Base-by-base conservation (phyloP, 2,888 invertebrate genomes). In the Nasonia oneida region DNA sequence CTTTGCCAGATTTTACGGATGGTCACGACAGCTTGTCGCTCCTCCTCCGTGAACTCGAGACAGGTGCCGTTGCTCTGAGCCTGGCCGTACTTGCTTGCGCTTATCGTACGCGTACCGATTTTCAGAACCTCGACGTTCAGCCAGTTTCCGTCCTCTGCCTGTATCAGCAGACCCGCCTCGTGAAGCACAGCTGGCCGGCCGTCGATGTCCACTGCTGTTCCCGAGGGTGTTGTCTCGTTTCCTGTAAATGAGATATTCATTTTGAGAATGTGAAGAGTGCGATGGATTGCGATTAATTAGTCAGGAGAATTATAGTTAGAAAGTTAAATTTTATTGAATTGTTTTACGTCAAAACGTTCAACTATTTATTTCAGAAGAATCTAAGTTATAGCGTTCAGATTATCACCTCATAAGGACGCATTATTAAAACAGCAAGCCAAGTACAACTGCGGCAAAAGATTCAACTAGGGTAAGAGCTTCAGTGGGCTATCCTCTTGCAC, bases 51-150 rank as follows among this genome's bases (percentile, higher is more conserved):
- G 42, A 97, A 95, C 85, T 97, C 96, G 1, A 97, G 92, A 15
- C 93, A 92, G 1, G 93, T 91, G 37, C 94, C 94, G 0, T 94
- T 92, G 0, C 94, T 94, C 88, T 95, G 95, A n/a, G 95, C 94
- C 39, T 96, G 95, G 90, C 96, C 96, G 93, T 96, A 98, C 89
- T 97, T 97, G 53, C 95, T 94, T 0, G 98, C 98, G 79, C 95
- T 95, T 88, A 97, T 97, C 95, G 98, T 97, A 93, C 96, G 97
- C 0, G 96, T 96, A 87, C 96, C 96, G 4, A 97, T 95, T 93
- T 96, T 96, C 29, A 98, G 92, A 88, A 97, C 95, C 89, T 96
- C 95, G 39, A 98, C 95, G 92, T 97, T 98, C 79, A 98, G 96
- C 93, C 95, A 96, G 80, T 95, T 95, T 0, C 96, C 97, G 94